Base-by-base conservation (phyloP, 37 sponge, comb jelly and placozoan genomes). In the Cladorhizidae sp. region DNA sequence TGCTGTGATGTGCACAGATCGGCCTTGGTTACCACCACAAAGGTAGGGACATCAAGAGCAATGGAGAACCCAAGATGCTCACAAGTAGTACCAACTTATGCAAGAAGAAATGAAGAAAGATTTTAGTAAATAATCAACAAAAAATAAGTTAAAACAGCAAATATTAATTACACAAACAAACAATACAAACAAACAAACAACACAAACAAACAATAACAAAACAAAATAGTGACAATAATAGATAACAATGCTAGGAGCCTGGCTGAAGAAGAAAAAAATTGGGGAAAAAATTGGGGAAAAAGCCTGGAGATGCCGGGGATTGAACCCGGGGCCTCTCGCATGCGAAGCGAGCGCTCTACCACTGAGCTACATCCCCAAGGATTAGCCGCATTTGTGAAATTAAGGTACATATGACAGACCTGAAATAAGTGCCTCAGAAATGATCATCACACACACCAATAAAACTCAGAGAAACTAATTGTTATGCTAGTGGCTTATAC, bases 291-390 rank as follows among this genome's bases (percentile, higher is more conserved):
- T 73, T 77, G 83, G 33, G 40, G 50, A 80, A 79, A 92, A 92
- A 92, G 87, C 78, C 62, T 97, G 98, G 98, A 97, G 98, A 94
- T 94, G 93, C 93, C 93, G 98, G 98, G 98, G 87, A 91, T 97
- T 88, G 98, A 97, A 97, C 98, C 98, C 98, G 95, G 93, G 98
- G 95, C 98, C 98, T 97, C 95, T 94, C 88, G 80, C 95, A 97
- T 97, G 98, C 98, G 95, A 97, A 97, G 95, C 98, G 85, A 94
- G 95, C 98, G 98, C 98, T 97, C 98, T 97, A 94, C 98, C 98
- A 87, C 98, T 97, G 98, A 97, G 98, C 98, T 97, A 97, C 95
- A 97, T 93, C 98, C 98, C 98, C 98, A 52, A 35, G 40, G 57
- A 55, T 3, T n/a, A 38, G 37, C 62, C 9, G 32, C 11, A 68